Conservation (phyloP, 2,888 invertebrate species). For the Callosobruchus maculatus region DNA sequence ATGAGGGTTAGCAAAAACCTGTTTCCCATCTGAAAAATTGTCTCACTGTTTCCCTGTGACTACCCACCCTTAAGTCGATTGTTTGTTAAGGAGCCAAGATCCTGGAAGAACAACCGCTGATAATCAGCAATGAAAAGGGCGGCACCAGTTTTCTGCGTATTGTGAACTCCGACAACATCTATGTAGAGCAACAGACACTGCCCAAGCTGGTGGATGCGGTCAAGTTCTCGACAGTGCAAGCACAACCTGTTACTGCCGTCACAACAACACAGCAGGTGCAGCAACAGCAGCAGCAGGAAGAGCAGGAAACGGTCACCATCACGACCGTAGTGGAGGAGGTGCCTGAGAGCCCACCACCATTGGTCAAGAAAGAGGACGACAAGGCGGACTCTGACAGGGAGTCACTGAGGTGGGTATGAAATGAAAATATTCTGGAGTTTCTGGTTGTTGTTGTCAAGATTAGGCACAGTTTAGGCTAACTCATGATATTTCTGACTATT, state of each 20-base stretch:
- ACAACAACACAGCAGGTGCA: background rate
- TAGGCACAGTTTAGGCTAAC: too few relatives aligned
- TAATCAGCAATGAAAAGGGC: constrained; percentile 24
- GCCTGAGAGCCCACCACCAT: background rate
- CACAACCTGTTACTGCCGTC: background rate
- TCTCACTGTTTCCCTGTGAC: too few relatives aligned
- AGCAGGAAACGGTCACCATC: constrained; percentile 6
- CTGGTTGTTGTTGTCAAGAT: too few relatives aligned
- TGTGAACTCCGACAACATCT: constrained; percentile 42
- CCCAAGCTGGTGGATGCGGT: constrained; percentile 31
- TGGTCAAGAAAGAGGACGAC: constrained; percentile 36
- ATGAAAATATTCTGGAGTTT: too few relatives aligned
- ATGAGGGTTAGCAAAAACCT: too few relatives aligned
- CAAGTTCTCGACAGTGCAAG: constrained; percentile 18
- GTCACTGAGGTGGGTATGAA: constrained; percentile 28
- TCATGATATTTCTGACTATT: too few relatives aligned
- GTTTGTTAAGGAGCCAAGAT: constrained; percentile 30
- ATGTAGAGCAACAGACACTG: constrained; percentile 35
- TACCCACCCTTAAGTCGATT: too few relatives aligned
- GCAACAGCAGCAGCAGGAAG: constrained; percentile 3
- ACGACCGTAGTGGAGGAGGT: background rate
- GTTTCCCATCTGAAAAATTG: too few relatives aligned
- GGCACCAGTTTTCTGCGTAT: constrained; percentile 41
- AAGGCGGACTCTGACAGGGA: constrained; percentile 42
- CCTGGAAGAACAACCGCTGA: constrained; percentile 40